phyloP scores from a whole-genome alignment of 2,888 invertebrate genomes.

The Coenonympha arcania region DNA sequence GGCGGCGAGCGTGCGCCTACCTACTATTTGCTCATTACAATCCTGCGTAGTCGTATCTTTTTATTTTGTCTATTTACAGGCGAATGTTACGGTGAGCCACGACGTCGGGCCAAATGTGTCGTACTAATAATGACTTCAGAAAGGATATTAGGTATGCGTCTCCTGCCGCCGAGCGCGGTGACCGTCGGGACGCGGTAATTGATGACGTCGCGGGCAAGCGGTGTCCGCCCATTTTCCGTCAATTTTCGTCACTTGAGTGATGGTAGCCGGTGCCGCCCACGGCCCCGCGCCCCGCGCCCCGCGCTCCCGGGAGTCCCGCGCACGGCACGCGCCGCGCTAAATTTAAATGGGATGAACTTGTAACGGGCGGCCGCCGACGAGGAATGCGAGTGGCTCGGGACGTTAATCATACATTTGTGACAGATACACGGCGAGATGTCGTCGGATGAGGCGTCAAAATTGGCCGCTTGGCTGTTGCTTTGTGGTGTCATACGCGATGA shows the following conservation, averaged over 20 bases:
- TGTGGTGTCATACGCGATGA: conserved; percentile 27
- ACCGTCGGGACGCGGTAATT: conserved; percentile 70
- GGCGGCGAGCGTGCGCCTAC: conserved; percentile 47
- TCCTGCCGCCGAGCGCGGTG: conserved; percentile 51
- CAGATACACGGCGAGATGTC: conserved; percentile 61
- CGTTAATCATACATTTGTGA: conserved; percentile 73
- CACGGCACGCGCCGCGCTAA: conserved; percentile 71
- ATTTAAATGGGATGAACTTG: conserved; percentile 74
- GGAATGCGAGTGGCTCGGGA: conserved; percentile 60
- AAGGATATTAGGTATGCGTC: conserved; percentile 62
- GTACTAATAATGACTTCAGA: conserved; percentile 49
- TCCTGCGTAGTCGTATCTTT: conserved; percentile 41
- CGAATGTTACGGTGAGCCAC: conserved; percentile 24
- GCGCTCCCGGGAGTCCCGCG: conserved; percentile 41
- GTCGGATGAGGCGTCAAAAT: conserved; percentile 44
- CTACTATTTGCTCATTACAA: conserved; percentile 57
- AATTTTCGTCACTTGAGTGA: conserved; percentile 75
- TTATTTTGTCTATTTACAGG: conserved; percentile 23
- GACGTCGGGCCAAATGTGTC: conserved; percentile 34
- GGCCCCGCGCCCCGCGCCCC: conserved; percentile 34
- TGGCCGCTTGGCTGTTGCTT: conserved; percentile 36
- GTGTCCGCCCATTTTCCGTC: conserved; percentile 75
- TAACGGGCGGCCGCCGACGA: conserved; percentile 62
- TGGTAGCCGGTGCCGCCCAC: conserved; percentile 68
- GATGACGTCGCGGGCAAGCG: conserved; percentile 72